Percentiles rank a stretch among this genome's conserved stretches.
phyloP scores from a whole-genome alignment of 2,113 vertebrate genomes.

The Sinocyclocheilus grahami region DNA sequence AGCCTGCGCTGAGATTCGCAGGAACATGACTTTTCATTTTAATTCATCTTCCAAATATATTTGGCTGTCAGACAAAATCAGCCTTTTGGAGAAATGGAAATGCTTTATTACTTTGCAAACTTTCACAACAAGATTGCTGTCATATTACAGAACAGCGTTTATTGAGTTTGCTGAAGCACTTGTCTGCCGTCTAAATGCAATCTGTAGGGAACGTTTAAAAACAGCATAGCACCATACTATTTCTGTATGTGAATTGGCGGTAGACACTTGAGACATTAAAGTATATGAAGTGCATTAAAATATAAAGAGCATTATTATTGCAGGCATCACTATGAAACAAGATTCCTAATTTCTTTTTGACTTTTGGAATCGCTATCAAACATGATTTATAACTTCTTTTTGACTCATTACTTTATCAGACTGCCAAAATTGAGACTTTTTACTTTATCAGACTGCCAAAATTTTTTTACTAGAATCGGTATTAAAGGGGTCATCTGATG shows the following conservation, averaged over 20 bases:
- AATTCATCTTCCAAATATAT: constrained; percentile 1
- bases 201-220: not conserved
- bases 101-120: constrained; percentile 1
- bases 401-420: too few species aligned
- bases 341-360: too few species aligned
- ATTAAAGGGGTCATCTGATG: too few species aligned
- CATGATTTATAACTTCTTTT: too few species aligned
- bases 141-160: not conserved
- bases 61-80: not conserved
- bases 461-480: too few species aligned
- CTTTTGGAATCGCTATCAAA: too few species aligned
- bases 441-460: too few species aligned
- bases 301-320: too few species aligned
- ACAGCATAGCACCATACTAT: not conserved
- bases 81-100: constrained; percentile 20
- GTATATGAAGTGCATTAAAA: too few species aligned
- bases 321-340: too few species aligned
- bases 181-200: not conserved
- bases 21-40: not conserved
- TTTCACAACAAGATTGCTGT: not conserved
- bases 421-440: too few species aligned
- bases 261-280: too few species aligned
- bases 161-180: not conserved
- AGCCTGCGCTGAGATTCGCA: not conserved
- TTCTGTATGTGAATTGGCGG: not conserved